Evolutionary conservation across 2,113 vertebrate genomes (phyloP), one percentile per base, ranked within the genome.

Genomic region (Zapornia atra): DNA sequence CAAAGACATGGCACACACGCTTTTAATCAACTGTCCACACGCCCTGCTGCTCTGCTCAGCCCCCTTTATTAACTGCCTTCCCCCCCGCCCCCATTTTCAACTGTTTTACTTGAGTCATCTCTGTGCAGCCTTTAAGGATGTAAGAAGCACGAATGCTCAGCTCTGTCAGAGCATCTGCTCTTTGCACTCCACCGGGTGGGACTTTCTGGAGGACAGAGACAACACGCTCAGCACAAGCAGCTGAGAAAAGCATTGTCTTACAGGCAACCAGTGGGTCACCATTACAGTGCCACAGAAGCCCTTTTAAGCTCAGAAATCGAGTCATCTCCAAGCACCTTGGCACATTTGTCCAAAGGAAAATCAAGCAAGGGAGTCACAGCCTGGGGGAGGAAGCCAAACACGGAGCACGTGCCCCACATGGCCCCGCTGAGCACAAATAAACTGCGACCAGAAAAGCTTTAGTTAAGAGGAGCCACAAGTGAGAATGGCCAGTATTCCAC

Each of bases 401-500:
- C 53, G 48, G 79, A 88, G 78, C 81, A 76, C 70, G 78, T 72
- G 81, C 56, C 77, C 61, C 34, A 6, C 4, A 7, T 2, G 6
- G 64, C 0, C 0, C 28, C 22, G 56, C 36, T 26, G 66, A 82
- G 68, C 61, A 50, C 75, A 85, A 70, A 80, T 1, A 48, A 63
- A 16, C 59, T 73, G 78, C 63, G 18, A 4, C 17, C 38, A 44
- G 51, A 86, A 83, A 90, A 85, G 33, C 61, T 76, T 48, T n/a
- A 75, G 57, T 57, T 53, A 15, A 33, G 42, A 93, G 11, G 20
- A 81, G 29, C 1, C 4, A 40, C 50, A 63, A 9, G 0, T 60
- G 53, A 72, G 70, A 91, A 60, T 1, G 72, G 59, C 1, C 1
- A 1, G 19, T 10, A 5, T 18, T 68, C 72, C 0, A 1, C 38